These are phyloP conservation scores for Malacoctenus gilli DNA, from an alignment of 2,797 vertebrate genomes.

Conservation along the genomic window DNA sequence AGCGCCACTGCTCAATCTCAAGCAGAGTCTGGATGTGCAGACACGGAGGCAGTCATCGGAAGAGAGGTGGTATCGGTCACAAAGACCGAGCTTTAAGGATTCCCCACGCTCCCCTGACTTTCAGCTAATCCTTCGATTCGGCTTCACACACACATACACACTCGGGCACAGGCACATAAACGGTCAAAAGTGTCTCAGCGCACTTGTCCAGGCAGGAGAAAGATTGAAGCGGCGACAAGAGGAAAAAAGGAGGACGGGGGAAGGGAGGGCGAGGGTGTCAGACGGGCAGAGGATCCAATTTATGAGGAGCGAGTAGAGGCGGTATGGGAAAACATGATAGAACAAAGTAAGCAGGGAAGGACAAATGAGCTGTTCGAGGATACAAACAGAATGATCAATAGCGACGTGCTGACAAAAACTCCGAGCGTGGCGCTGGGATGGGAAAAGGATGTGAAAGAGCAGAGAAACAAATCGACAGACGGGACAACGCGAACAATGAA, in stretches of 20 bases:
- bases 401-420: conserved; percentile 26
- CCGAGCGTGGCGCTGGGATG: not conserved
- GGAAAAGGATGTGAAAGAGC: conserved; percentile 4
- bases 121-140: conserved; percentile 61
- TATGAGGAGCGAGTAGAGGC: conserved; percentile 41
- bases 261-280: conserved; percentile 9
- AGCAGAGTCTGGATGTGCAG: conserved; percentile 23
- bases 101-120: conserved; percentile 61
- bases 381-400: conserved; percentile 63
- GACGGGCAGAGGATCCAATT: conserved; percentile 33
- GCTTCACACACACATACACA: conserved; percentile 25
- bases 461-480: not conserved
- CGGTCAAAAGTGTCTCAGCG: too few relatives aligned
- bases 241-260: conserved; percentile 13
- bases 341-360: conserved; percentile 55
- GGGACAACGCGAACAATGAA: not conserved
- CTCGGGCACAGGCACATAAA: conserved; percentile 15
- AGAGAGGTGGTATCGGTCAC: conserved; percentile 50
- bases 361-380: conserved; percentile 54
- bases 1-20: conserved; percentile 51
- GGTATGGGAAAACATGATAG: conserved; percentile 43
- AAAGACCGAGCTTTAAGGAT: conserved; percentile 58
- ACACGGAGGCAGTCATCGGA: conserved; percentile 35
- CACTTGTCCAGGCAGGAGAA: conserved; percentile 1
- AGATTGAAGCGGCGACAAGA: conserved; percentile 36